These are phyloP conservation scores for Julus scanicus DNA, from an alignment of 2,888 invertebrate genomes.

Conservation along the genomic window DNA sequence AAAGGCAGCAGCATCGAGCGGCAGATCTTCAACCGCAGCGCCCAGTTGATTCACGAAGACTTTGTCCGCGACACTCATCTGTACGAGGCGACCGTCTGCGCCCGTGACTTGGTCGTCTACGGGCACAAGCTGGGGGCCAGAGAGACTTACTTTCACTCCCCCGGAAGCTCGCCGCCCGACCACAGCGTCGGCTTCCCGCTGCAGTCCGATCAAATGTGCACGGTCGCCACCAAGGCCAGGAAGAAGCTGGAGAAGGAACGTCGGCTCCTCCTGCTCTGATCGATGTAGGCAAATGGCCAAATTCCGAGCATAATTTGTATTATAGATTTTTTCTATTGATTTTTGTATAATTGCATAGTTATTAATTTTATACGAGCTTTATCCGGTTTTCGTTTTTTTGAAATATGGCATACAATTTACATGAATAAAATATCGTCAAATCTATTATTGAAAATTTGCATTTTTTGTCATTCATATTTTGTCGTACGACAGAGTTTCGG, in stretches of 20 bases:
- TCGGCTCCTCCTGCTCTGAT: constrained; percentile 38
- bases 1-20: neutral
- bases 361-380: neutral
- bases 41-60: constrained; percentile 52
- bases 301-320: neutral
- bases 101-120: constrained; percentile 26
- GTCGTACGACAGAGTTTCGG: too few relatives aligned
- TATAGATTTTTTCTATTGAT: neutral
- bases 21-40: constrained; percentile 50
- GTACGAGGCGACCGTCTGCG: constrained; percentile 48
- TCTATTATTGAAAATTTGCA: neutral
- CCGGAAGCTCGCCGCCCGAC: neutral
- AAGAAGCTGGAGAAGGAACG: constrained; percentile 49
- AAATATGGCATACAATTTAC: constrained; percentile 3
- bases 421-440: neutral
- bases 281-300: neutral
- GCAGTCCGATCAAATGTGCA: constrained; percentile 32
- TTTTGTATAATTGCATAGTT: neutral
- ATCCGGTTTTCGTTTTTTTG: neutral
- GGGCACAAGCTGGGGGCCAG: constrained; percentile 44
- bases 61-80: constrained; percentile 34
- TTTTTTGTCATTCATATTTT: too few relatives aligned
- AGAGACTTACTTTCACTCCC: constrained; percentile 50
- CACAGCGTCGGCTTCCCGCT: constrained; percentile 42
- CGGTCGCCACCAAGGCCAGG: constrained; percentile 23